These are phyloP conservation scores for Catocala fraxini DNA, from an alignment of 2,888 invertebrate genomes.

Conservation along the genomic window DNA sequence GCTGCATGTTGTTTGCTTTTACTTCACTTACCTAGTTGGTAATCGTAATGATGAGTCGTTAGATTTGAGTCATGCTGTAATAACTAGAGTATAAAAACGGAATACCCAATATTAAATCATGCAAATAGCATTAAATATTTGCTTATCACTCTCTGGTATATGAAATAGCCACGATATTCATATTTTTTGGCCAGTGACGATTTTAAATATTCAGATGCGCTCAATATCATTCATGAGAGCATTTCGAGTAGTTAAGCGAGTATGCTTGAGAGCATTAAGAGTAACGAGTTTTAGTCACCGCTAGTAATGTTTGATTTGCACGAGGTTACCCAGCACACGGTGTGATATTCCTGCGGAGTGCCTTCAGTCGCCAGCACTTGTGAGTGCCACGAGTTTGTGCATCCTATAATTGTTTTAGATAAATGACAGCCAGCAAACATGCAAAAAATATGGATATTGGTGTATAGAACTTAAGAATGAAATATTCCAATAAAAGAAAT, in stretches of 20 bases:
- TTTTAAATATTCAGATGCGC: slow-evolving; percentile 29
- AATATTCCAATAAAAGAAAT: slow-evolving; percentile 58
- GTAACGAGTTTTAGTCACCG: slow-evolving; percentile 53
- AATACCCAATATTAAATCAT: slow-evolving; percentile 11
- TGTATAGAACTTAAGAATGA: slow-evolving; percentile 57
- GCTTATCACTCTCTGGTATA: slow-evolving; percentile 45
- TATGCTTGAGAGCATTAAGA: slow-evolving; percentile 51
- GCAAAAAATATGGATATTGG: slow-evolving; percentile 86
- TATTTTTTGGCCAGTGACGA: slow-evolving; percentile 76
- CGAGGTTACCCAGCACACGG: slow-evolving; percentile 53
- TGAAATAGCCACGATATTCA: slow-evolving; percentile 75
- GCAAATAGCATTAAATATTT: slow-evolving; percentile 36
- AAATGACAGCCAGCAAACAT: slow-evolving; percentile 83
- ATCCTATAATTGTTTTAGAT: slow-evolving; percentile 58
- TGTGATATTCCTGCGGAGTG: slow-evolving; percentile 51
- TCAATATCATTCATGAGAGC: slow-evolving; percentile 51
- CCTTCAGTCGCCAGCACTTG: slow-evolving; percentile 52
- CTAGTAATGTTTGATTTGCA: slow-evolving; percentile 71
- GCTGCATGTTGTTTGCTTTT: background rate
- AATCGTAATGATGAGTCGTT: background rate
- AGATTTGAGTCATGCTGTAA: background rate
- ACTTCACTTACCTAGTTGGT: slow-evolving; percentile 1
- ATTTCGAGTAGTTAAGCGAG: slow-evolving; percentile 61
- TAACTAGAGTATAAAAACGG: background rate
- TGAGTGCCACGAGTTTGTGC: slow-evolving; percentile 60